phyloP scores from a whole-genome alignment of 2,113 vertebrate genomes.

The Dolichallabes microphthalmus region DNA sequence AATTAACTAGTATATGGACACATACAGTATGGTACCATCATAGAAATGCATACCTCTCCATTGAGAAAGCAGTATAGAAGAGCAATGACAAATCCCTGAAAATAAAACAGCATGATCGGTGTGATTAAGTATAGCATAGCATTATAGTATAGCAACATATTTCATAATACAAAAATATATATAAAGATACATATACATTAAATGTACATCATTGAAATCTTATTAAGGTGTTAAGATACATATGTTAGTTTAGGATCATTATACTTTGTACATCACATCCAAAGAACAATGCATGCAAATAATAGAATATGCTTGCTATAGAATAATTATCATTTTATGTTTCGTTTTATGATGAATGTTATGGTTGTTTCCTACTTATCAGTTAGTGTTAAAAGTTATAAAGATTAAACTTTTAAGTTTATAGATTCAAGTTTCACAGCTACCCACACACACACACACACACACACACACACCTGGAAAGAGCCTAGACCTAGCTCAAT shows the following conservation, averaged over 20 bases:
- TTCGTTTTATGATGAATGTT: background rate
- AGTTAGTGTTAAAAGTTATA: background rate
- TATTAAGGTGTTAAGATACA: background rate
- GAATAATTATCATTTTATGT: background rate
- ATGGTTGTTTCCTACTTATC: background rate
- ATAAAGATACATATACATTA: background rate
- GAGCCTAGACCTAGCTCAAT: slow-evolving; percentile 92
- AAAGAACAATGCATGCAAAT: no score
- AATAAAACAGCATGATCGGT: slow-evolving; percentile 41
- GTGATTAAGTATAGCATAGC: background rate
- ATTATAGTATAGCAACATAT: background rate
- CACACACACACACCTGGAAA: slow-evolving; percentile 84
- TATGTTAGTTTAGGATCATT: background rate
- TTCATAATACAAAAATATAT: background rate
- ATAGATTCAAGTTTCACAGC: background rate
- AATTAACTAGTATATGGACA: background rate
- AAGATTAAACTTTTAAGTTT: background rate
- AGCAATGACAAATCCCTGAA: slow-evolving; percentile 91
- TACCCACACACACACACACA: background rate
- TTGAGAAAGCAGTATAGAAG: slow-evolving; percentile 98
- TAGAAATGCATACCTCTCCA: slow-evolving; percentile 80
- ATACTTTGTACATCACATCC: background rate
- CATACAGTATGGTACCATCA: background rate
- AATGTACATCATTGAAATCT: background rate
- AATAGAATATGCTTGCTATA: no score